Percentiles rank a stretch among this genome's conserved stretches.
phyloP scores from a whole-genome alignment of 2,888 invertebrate species.

The Sphaeridia pumilis region DNA sequence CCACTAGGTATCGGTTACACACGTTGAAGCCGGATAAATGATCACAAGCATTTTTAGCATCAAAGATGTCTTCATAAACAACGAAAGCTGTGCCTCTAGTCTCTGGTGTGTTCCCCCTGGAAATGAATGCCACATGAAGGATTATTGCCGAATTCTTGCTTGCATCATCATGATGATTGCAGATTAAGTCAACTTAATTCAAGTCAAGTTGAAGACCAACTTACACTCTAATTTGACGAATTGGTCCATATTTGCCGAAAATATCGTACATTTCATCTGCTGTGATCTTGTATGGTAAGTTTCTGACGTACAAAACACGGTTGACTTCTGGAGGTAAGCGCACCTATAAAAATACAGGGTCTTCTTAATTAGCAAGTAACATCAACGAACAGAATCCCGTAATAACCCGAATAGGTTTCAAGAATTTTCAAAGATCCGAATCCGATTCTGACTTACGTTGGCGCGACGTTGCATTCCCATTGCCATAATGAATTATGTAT shows the following conservation, averaged over 20 bases:
- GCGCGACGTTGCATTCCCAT: conserved; percentile 36
- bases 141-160: conserved; percentile 1
- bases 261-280: conserved; percentile 99
- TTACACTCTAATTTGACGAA: conserved; percentile 78
- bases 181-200: no score
- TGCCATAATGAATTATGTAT: conserved; percentile 32
- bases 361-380: no score
- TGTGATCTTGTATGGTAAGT: conserved; percentile 97
- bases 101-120: conserved; percentile 90
- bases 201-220: no score
- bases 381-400: no score
- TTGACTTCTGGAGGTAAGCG: conserved; percentile 98
- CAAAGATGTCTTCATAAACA: conserved; percentile 99
- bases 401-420: not conserved
- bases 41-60: conserved; percentile 99
- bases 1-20: conserved; percentile 96
- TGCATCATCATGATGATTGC: no score
- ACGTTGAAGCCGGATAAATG: conserved; percentile 98
- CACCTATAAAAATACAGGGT: conserved; percentile 52
- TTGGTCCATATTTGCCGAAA: conserved; percentile 99
- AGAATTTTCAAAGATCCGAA: no score
- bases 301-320: conserved; percentile 87
- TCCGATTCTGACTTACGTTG: conserved; percentile 34
- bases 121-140: conserved; percentile 40
- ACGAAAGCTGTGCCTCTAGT: conserved; percentile 98